A percentile compares a stretch with the other conserved stretches of the same genome.
Evolutionary conservation across 2,888 invertebrate genomes (phyloP).

Genomic region (Yponomeuta cagnagella): DNA sequence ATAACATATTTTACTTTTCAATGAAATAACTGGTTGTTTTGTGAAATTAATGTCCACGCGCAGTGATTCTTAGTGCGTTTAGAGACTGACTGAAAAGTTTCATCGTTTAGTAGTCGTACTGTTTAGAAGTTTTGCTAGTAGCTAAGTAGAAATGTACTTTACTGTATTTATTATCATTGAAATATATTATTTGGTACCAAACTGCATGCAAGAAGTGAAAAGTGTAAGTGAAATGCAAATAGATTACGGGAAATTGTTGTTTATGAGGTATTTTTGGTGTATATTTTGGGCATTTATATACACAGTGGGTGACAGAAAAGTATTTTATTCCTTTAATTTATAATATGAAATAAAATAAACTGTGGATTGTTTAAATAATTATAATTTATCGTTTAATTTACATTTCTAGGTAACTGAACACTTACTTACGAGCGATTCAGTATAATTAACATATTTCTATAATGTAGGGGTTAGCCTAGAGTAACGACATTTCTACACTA

Average conservation of each 20-base stretch:
- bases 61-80: too few relatives aligned
- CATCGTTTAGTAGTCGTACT: background rate
- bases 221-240: background rate
- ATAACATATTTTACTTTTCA: too few relatives aligned
- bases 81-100: too few relatives aligned
- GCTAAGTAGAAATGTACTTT: background rate
- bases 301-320: constrained; percentile 26
- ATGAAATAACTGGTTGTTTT: too few relatives aligned
- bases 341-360: constrained; percentile 10
- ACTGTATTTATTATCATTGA: background rate
- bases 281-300: constrained; percentile 36
- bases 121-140: background rate
- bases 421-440: background rate
- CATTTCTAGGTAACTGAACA: background rate
- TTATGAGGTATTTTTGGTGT: background rate
- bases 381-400: constrained; percentile 17
- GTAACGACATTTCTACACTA: too few relatives aligned
- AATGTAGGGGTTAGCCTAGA: too few relatives aligned
- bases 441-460: too few relatives aligned
- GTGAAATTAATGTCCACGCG: too few relatives aligned
- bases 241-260: background rate
- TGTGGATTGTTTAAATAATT: constrained; percentile 21
- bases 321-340: constrained; percentile 23
- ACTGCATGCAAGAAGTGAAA: background rate
- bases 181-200: background rate